Evolutionary conservation across 2,888 invertebrate genomes (phyloP).

Genomic region (Conchocele bisecta): DNA sequence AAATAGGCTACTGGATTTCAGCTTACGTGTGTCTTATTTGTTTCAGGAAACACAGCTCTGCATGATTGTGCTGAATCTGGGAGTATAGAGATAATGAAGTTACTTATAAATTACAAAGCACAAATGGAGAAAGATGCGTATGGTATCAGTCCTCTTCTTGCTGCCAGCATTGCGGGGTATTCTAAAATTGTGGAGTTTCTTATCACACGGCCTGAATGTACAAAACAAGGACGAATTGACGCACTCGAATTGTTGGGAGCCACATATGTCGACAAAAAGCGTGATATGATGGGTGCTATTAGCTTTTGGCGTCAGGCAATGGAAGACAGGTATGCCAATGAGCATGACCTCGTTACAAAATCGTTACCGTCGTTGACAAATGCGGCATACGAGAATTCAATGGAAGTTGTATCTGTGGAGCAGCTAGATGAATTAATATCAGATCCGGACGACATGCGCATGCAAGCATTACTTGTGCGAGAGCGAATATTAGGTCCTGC

Average conservation of each 20-base stretch:
- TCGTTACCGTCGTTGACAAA: conserved; percentile 88
- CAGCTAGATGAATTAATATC: conserved; percentile 93
- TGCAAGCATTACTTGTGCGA: conserved; percentile 93
- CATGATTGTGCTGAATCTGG: conserved; percentile 99
- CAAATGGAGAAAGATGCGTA: conserved; percentile 97
- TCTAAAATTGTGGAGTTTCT: conserved; percentile 96
- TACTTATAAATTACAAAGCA: conserved; percentile 93
- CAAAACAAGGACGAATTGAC: conserved; percentile 88
- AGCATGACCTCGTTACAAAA: conserved; percentile 86
- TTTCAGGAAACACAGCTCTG: conserved; percentile 92
- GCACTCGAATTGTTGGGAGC: conserved; percentile 96
- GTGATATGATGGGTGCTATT: conserved; percentile 94
- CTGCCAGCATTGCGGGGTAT: conserved; percentile 95
- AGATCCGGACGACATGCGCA: conserved; percentile 97
- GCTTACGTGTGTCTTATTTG: conserved; percentile 1
- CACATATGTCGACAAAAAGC: conserved; percentile 97
- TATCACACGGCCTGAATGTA: conserved; percentile 86
- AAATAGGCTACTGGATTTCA: too few relatives aligned
- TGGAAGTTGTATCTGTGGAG: conserved; percentile 91
- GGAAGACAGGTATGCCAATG: conserved; percentile 85
- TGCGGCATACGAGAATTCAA: conserved; percentile 93
- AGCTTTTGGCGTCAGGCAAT: conserved; percentile 95
- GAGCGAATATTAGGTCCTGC: conserved; percentile 95
- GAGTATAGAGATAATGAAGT: conserved; percentile 94
- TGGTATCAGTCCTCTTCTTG: conserved; percentile 97